These are phyloP conservation scores for Poliocrania exsul DNA, from an alignment of 2,797 vertebrate species.

Conservation along the genomic window DNA sequence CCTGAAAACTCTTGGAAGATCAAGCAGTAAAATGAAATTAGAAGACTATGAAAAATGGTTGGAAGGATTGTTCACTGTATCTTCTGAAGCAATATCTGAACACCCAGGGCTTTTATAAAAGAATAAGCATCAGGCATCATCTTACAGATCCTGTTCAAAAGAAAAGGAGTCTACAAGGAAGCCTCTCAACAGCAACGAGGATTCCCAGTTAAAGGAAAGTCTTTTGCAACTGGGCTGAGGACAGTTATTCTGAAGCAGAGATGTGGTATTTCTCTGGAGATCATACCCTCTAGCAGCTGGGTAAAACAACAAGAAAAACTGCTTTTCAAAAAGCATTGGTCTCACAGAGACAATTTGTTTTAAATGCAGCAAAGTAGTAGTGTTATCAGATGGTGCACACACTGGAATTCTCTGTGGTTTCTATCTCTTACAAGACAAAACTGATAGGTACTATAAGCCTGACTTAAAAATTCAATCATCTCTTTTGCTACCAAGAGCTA, in stretches of 20 bases:
- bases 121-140: background rate
- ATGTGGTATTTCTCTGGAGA: background rate
- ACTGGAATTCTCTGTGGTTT: background rate
- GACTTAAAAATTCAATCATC: background rate
- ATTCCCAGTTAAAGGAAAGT: background rate
- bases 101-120: background rate
- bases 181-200: background rate
- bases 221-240: background rate
- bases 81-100: background rate
- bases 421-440: background rate
- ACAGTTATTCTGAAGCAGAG: background rate
- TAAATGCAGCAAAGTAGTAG: background rate
- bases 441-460: background rate
- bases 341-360: background rate
- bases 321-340: background rate
- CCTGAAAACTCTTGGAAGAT: background rate
- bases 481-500: background rate
- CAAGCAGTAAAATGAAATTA: background rate
- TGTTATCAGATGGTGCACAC: background rate
- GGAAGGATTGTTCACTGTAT: background rate
- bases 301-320: background rate
- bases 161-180: background rate
- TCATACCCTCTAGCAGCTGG: background rate
- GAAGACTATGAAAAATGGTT: background rate
- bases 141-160: background rate